phyloP scores from a whole-genome alignment of 1,140 invertebrate species.

The Phenacoccus solenopsis region DNA sequence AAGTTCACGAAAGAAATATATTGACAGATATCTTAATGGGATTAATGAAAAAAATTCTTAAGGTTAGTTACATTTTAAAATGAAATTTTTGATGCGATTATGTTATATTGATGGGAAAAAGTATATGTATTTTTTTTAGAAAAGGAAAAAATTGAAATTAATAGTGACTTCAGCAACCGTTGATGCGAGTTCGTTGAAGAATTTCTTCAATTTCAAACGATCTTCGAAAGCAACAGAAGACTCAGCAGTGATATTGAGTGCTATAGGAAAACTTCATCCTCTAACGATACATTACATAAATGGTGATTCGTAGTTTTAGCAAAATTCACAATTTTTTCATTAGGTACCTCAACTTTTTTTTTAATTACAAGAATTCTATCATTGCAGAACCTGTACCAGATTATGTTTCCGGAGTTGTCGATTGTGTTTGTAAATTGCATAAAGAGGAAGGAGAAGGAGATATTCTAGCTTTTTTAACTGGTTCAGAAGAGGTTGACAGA shows the following conservation, averaged over 20 bases:
- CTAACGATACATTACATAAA: constrained; percentile 75
- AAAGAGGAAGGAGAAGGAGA: constrained; percentile 67
- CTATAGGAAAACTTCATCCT: constrained; percentile 79
- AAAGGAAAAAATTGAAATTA: constrained; percentile 67
- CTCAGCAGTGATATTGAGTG: constrained; percentile 67
- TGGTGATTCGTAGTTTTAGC: too few species aligned
- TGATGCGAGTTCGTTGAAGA: constrained; percentile 71
- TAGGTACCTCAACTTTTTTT: too few species aligned
- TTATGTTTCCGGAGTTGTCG: constrained; percentile 76
- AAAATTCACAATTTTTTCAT: too few species aligned
- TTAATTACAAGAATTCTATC: too few species aligned
- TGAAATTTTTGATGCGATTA: background rate
- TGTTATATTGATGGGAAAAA: constrained; percentile 17
- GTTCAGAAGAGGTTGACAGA: constrained; percentile 78
- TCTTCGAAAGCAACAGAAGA: constrained; percentile 42
- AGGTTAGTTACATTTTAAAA: constrained; percentile 37
- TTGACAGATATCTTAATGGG: constrained; percentile 91
- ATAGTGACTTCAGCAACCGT: constrained; percentile 92
- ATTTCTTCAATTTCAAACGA: constrained; percentile 75
- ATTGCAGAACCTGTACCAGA: constrained; percentile 66
- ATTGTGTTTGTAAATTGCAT: constrained; percentile 84
- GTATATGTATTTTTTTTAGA: constrained; percentile 40
- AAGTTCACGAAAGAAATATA: constrained; percentile 88
- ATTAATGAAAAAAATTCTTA: constrained; percentile 81
- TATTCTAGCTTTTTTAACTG: constrained; percentile 87